Base-by-base conservation (phyloP, 2,888 invertebrate species). In the Andrena marginata region DNA sequence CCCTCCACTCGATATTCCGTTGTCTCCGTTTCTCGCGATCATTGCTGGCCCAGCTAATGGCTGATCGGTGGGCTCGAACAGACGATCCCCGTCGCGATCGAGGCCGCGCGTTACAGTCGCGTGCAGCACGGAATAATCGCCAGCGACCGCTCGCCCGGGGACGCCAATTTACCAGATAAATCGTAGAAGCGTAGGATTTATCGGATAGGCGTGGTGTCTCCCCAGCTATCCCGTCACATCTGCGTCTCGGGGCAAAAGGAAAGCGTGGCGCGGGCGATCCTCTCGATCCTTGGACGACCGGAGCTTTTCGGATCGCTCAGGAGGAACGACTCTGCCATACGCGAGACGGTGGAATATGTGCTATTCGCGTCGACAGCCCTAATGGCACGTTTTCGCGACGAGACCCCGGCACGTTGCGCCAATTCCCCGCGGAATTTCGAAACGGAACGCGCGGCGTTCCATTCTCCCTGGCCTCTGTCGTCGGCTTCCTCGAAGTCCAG, bases 371-470 rank as follows among this genome's bases (percentile, higher is more conserved):
- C 81, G 78, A 8, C 56, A 67, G 59, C 42, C 77, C 48, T 74
- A 74, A 74, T 82, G 77, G 82, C 82, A 77, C 65, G 77, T 83
- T 80, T 73, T 81, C 73, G 33, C 77, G 64, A 33, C 69, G 42
- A 51, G 81, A 35, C 67, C 49, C 48, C 54, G 73, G 49, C 70
- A 72, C 71, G 83, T 62, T 67, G 82, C 82, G 64, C 70, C 76
- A 74, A 77, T 84, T 81, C 79, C 51, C 63, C 73, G 59, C 29
- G 75, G 84, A 86, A 86, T 82, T 72, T 76, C 74, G 72, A 70
- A 72, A 67, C 54, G 10, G 60, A 59, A 54, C 72, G 48, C 29
- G 33, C 48, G 6, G 26, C 74, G 62, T 75, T 82, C 73, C 80
- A 31, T 67, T 79, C 70, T 26, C 51, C 26, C 26, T 54, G 70